Evolutionary conservation across 1,140 invertebrate genomes (phyloP).

Genomic region (Macrosteles quadrilineatus): DNA sequence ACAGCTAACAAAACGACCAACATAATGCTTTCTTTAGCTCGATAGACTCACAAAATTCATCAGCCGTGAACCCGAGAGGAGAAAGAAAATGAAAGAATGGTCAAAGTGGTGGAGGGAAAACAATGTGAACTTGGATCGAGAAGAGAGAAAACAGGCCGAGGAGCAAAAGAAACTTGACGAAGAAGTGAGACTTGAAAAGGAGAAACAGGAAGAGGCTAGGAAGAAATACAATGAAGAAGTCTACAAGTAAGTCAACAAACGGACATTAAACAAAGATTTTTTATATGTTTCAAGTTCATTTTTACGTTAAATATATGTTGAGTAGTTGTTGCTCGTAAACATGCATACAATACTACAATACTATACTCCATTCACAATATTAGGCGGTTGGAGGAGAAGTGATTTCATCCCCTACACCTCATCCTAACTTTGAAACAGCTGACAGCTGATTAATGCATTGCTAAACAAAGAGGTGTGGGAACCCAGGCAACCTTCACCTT

Average conservation of each 20-base stretch:
- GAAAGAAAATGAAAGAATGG: constrained; percentile 33
- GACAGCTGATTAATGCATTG: too few relatives aligned
- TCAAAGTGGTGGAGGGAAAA: constrained; percentile 31
- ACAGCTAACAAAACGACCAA: too few relatives aligned
- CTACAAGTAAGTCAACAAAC: constrained; percentile 37
- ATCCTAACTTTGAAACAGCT: too few relatives aligned
- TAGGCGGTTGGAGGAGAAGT: too few relatives aligned
- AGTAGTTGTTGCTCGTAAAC: neutral
- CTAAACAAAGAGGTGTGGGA: too few relatives aligned
- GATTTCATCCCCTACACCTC: too few relatives aligned
- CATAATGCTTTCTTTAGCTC: constrained; percentile 26
- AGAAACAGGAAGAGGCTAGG: constrained; percentile 29
- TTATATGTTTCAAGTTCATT: neutral
- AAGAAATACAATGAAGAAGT: constrained; percentile 34
- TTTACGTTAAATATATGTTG: neutral
- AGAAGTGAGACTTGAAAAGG: constrained; percentile 21
- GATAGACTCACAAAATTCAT: constrained; percentile 29
- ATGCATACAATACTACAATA: too few relatives aligned
- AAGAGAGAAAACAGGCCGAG: constrained; percentile 17
- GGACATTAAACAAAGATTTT: too few relatives aligned
- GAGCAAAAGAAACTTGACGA: constrained; percentile 26
- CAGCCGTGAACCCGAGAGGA: constrained; percentile 32
- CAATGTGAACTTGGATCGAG: constrained; percentile 19
- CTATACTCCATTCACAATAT: too few relatives aligned
- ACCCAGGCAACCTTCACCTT: too few relatives aligned